Evolutionary conservation across 2,113 vertebrate species (phyloP), one percentile per base, ranked within the genome.

Genomic region (Corythoichthys intestinalis): DNA sequence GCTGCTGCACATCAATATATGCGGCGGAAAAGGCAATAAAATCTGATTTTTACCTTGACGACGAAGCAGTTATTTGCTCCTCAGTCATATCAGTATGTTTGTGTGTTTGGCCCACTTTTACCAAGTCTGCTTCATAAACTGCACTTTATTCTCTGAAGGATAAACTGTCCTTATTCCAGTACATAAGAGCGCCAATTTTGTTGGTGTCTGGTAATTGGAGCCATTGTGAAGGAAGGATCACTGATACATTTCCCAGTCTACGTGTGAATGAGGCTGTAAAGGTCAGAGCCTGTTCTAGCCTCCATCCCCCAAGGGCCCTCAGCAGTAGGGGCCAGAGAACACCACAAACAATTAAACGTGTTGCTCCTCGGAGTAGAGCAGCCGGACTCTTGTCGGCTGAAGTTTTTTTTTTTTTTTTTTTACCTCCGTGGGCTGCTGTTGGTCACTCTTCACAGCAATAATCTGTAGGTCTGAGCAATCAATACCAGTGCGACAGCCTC

Each of bases 281-380:
- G 92, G 91, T 92, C 91, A 92, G 81, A 83, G 81, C 86, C 88
- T 76, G 80, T 81, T 88, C 86, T 87, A 73, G 87, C 85, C 86
- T 83, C 66, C 61, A 77, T 78, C 89, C 91, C 90, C 91, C 68
- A 72, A 79, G 89, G 92, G 89, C 85, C 79, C 85, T 72, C 79
- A 76, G 86, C 90, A 71, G 80, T 77, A 78, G 86, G 83, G 87
- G 80, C 90, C 70, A 63, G 79, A 89, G 84, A 85, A 89, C 87
- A 90, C 83, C 86, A 84, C 91, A 92, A 93, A 93, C 92, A 92
- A 92, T 93, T 92, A 93, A 90, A 90, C 84, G 84, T 83, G 86
- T 85, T 89, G 88, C 85, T 90, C 89, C 85, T 86, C 70, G 28
- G 86, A 80, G 78, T 75, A 80, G 72, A 86, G 81, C 70, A 65